phyloP scores from a whole-genome alignment of 2,797 vertebrate genomes.

The Girardinus metallicus region DNA sequence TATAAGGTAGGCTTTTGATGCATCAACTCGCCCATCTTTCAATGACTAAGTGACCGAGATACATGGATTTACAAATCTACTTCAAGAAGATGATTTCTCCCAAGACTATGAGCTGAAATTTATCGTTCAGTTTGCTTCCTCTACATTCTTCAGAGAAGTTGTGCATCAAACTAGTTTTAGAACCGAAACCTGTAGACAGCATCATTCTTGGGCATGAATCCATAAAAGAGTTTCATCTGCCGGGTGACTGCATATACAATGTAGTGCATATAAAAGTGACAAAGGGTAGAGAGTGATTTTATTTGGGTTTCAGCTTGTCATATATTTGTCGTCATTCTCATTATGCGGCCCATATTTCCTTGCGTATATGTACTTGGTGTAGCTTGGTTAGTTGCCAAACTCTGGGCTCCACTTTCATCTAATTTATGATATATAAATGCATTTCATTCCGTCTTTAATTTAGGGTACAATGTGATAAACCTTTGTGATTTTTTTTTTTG shows the following conservation, averaged over 20 bases:
- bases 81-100: conserved; percentile 37
- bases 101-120: conserved; percentile 30
- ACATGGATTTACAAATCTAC: conserved; percentile 62
- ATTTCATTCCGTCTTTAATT: conserved; percentile 43
- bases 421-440: conserved; percentile 45
- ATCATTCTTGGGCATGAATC: conserved; percentile 50
- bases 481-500: conserved; percentile 1
- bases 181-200: conserved; percentile 46
- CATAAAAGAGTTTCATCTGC: conserved; percentile 59
- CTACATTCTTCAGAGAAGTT: conserved; percentile 1
- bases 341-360: conserved; percentile 39
- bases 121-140: conserved; percentile 48
- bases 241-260: conserved; percentile 43
- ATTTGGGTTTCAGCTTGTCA: conserved; percentile 51
- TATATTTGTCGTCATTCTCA: conserved; percentile 55
- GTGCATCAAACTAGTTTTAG: conserved; percentile 66
- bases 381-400: conserved; percentile 37
- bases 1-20: background rate
- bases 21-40: background rate
- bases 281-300: conserved; percentile 56
- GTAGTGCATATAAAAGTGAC: conserved; percentile 62
- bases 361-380: conserved; percentile 39
- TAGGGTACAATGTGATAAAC: conserved; percentile 42
- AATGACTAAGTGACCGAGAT: conserved; percentile 62
- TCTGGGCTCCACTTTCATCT: conserved; percentile 24